Base-by-base conservation (phyloP, 2,888 invertebrate species). In the Spilosoma lubricipeda region DNA sequence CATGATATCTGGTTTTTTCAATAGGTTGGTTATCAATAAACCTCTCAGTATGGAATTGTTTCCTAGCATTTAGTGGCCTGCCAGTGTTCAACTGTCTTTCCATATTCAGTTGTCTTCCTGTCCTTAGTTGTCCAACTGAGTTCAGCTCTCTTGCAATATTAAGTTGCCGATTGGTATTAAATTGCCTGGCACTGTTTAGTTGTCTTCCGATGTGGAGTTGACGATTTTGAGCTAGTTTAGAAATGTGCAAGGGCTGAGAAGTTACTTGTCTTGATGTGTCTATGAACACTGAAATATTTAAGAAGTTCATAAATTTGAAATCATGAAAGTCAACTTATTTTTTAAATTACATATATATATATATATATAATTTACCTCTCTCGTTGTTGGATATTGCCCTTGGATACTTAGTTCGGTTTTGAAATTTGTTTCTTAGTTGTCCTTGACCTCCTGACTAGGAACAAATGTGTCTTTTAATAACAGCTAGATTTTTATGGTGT, bases 181-280 rank as follows among this genome's bases (percentile, higher is more conserved):
- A 33, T 23, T 72, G 72, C 15, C 67, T 72, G 11, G 36, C 66
- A 42, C 30, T 39, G 48, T 52, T 63, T 5, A 74, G 36, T 52
- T 67, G 74, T 90, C 78, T 89, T 90, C 78, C 82, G 48, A 88
- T 80, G 78, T 85, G 89, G 23, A 90, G 81, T 81, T 90, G 88
- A 67, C 85, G 85, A 74, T 82, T 90, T 18, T 70, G 71, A 42
- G 75, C 77, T 63, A 78, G 83, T 82, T 84, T 85, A 77, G 75
- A 77, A 23, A 70, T 75, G 78, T 74, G 73, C 56, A 72, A 90
- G 8, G 92, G 91, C 77, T 94, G 93, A 64, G 95, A 94, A 59
- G 92, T 93, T 30, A 96, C 95, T 86, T 95, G 95, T 80, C 96
- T 91, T 65, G 96, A 92, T 68, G 89, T 81, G 85, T 96, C 96